Conservation (phyloP, 2,888 invertebrate species). For the Callinectes sapidus region DNA sequence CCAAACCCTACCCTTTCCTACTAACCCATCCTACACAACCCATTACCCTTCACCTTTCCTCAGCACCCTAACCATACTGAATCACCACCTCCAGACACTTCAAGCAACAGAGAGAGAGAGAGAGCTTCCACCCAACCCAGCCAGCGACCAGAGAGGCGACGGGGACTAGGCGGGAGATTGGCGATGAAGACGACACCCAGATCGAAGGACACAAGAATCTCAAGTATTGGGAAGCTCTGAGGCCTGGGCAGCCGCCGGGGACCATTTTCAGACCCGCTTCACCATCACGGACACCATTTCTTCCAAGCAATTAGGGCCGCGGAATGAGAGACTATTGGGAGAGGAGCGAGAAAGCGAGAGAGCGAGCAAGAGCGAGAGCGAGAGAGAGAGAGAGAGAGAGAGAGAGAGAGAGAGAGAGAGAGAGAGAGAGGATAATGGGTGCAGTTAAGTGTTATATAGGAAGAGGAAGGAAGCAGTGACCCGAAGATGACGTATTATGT, state of each 20-base stretch:
- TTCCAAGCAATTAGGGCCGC: neutral
- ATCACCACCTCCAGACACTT: neutral
- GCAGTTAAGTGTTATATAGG: conserved; percentile 32
- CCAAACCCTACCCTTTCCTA: no score
- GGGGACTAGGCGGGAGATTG: neutral
- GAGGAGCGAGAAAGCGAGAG: neutral
- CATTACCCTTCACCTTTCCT: no score
- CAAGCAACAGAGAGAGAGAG: no score
- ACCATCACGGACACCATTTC: neutral
- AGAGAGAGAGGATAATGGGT: conserved; percentile 30
- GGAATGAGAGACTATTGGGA: neutral
- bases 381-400: neutral
- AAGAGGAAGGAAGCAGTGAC: conserved; percentile 25
- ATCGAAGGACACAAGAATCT: conserved; percentile 3
- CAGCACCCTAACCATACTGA: no score
- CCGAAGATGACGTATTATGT: conserved; percentile 21
- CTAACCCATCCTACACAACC: no score
- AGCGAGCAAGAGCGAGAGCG: neutral
- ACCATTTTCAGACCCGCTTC: neutral
- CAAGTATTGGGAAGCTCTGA: neutral
- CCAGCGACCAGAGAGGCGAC: neutral
- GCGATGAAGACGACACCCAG: neutral
- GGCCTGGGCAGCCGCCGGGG: neutral
- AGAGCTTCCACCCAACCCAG: no score
- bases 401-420: conserved; percentile 25